phyloP scores from a whole-genome alignment of 2,113 vertebrate species.

The Vidua macroura region DNA sequence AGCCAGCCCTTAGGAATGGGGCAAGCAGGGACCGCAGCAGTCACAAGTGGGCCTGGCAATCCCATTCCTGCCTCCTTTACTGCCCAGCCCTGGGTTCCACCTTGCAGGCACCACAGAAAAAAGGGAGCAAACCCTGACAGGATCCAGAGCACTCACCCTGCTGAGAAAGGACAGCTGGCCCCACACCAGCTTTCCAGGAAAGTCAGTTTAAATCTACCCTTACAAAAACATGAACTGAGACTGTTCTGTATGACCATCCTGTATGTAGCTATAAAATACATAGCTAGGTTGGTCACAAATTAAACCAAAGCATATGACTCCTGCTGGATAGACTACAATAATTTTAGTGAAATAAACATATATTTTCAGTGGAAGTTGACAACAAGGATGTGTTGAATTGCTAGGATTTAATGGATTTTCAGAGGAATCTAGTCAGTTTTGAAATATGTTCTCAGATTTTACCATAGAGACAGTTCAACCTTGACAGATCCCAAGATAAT shows the following conservation, averaged over 20 bases:
- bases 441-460: conserved; percentile 29
- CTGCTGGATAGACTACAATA: not conserved
- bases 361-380: not conserved
- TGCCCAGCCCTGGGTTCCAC: not conserved
- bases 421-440: not conserved
- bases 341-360: not conserved
- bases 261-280: not conserved
- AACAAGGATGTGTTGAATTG: not conserved
- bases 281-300: not conserved
- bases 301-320: not conserved
- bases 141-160: not conserved
- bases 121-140: not conserved
- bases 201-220: not conserved
- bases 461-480: conserved; percentile 15
- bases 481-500: conserved; percentile 56
- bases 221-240: not conserved
- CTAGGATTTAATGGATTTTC: not conserved
- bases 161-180: not conserved
- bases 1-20: accelerated
- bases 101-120: not conserved
- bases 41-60: not conserved
- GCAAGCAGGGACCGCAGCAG: not conserved
- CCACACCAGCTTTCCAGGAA: not conserved
- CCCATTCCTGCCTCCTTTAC: not conserved
- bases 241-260: not conserved